Conservation (phyloP, 2,113 vertebrate species). For the Puma concolor region DNA sequence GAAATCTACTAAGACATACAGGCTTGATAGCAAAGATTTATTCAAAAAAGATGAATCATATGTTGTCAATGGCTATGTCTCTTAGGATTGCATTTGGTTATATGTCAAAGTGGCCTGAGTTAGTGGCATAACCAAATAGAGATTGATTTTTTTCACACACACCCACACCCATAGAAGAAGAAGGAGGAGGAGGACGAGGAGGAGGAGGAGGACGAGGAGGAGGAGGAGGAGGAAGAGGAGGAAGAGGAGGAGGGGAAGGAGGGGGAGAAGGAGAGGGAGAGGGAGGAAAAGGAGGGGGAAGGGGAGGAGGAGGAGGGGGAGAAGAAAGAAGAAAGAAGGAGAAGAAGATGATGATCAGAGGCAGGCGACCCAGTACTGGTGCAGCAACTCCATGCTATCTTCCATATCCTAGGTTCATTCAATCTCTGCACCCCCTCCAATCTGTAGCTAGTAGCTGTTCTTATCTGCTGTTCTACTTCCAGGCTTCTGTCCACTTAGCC, state of each 20-base stretch:
- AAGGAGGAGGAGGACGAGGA: too few relatives aligned
- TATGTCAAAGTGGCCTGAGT: neutral
- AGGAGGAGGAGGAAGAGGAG: too few relatives aligned
- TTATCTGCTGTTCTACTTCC: neutral
- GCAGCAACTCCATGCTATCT: rapidly evolving
- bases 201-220: too few relatives aligned
- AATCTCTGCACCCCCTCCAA: too few relatives aligned
- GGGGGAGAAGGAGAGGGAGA: too few relatives aligned
- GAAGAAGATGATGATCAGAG: neutral
- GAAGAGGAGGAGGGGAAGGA: too few relatives aligned
- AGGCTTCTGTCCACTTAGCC: neutral
- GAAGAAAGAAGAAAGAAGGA: too few relatives aligned
- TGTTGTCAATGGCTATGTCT: neutral
- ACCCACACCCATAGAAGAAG: neutral
- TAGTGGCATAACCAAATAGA: neutral
- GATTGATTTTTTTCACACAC: neutral
- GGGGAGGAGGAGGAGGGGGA: too few relatives aligned
- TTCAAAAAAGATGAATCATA: neutral
- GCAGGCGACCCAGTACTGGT: neutral
- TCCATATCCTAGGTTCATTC: too few relatives aligned
- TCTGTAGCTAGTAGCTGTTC: neutral
- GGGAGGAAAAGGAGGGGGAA: too few relatives aligned
- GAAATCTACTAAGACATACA: neutral
- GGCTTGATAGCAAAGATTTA: neutral
- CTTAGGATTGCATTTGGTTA: neutral